phyloP scores from a whole-genome alignment of 2,888 invertebrate genomes.

The Phyllotreta cruciferae region DNA sequence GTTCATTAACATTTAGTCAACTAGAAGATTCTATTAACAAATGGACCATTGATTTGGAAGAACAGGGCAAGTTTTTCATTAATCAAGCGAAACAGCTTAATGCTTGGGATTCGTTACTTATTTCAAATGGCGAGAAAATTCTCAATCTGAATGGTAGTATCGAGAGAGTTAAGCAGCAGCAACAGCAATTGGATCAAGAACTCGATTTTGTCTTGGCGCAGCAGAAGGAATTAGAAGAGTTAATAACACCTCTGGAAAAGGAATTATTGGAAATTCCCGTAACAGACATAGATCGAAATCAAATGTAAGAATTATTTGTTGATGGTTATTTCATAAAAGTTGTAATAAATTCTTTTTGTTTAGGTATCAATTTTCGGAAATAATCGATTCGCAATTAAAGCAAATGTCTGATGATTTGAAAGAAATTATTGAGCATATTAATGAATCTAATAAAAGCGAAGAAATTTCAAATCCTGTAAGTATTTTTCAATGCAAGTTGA shows the following conservation, averaged over 20 bases:
- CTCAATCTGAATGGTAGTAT: conserved; percentile 84
- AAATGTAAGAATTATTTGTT: conserved; percentile 68
- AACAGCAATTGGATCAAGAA: conserved; percentile 89
- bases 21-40: conserved; percentile 92
- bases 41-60: conserved; percentile 91
- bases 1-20: conserved; percentile 79
- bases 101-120: conserved; percentile 91
- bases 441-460: conserved; percentile 83
- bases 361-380: conserved; percentile 87
- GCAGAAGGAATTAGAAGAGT: conserved; percentile 89
- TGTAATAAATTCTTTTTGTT: conserved; percentile 35
- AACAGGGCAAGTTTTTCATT: conserved; percentile 90
- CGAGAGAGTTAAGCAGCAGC: conserved; percentile 88
- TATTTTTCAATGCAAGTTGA: conserved; percentile 37
- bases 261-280: conserved; percentile 73
- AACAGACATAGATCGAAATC: conserved; percentile 87
- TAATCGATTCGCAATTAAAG: conserved; percentile 88
- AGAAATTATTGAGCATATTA: conserved; percentile 93
- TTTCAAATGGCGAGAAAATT: conserved; percentile 93
- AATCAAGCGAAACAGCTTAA: conserved; percentile 96
- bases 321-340: no score
- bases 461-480: conserved; percentile 87
- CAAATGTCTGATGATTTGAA: conserved; percentile 95
- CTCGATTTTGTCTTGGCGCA: conserved; percentile 92
- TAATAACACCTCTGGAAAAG: conserved; percentile 85